phyloP scores from a whole-genome alignment of 2,888 invertebrate genomes.

The Dryococelus australis region DNA sequence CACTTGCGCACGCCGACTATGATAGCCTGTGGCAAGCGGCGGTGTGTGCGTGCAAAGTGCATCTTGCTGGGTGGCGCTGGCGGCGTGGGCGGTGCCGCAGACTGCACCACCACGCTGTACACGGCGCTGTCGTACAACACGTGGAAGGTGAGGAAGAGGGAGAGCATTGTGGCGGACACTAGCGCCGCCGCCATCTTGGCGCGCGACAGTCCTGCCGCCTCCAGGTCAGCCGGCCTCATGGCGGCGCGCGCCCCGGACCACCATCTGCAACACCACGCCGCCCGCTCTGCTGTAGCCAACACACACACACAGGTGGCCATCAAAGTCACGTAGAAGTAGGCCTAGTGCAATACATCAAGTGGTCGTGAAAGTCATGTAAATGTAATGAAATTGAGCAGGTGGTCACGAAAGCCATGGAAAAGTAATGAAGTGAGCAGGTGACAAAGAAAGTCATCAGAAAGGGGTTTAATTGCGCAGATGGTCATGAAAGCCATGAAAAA shows the following conservation, averaged over 20 bases:
- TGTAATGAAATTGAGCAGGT: no score
- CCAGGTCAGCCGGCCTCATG: constrained; percentile 84
- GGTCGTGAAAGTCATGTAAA: no score
- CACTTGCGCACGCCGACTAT: constrained; percentile 97
- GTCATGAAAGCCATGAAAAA: no score
- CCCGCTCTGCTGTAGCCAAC: background rate
- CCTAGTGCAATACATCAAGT: no score
- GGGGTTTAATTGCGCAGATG: no score
- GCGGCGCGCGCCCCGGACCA: constrained; percentile 74
- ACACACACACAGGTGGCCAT: background rate
- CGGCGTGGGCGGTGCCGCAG: constrained; percentile 56
- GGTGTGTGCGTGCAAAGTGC: constrained; percentile 69
- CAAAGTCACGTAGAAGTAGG: no score
- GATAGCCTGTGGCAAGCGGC: constrained; percentile 78
- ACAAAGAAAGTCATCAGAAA: no score
- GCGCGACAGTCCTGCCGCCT: constrained; percentile 83
- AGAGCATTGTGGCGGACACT: constrained; percentile 80
- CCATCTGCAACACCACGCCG: constrained; percentile 67
- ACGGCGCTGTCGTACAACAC: constrained; percentile 83
- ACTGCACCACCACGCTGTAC: constrained; percentile 73
- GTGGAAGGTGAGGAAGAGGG: constrained; percentile 84
- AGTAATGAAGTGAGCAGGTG: no score
- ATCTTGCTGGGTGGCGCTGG: constrained; percentile 53
- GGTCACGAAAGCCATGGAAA: no score
- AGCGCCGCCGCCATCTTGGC: constrained; percentile 84